Evolutionary conservation across 2,797 vertebrate genomes (phyloP).

Genomic region (Graptemys geographica): DNA sequence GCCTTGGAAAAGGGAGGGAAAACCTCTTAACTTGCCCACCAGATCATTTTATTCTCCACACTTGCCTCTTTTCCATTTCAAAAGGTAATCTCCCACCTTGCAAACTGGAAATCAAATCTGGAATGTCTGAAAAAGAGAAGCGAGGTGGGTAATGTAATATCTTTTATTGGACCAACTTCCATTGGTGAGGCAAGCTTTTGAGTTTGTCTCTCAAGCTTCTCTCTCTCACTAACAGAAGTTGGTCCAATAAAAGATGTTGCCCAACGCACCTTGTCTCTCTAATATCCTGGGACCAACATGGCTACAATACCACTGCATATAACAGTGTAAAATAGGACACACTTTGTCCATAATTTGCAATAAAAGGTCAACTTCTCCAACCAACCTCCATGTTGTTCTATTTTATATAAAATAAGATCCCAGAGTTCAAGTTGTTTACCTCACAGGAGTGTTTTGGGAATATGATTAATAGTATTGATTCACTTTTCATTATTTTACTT

Average conservation of each 20-base stretch:
- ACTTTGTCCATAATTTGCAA: fast-evolving
- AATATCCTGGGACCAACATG: neutral
- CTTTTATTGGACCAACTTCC: neutral
- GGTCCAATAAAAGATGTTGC: neutral
- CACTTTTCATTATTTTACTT: conserved; percentile 57
- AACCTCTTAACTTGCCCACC: neutral
- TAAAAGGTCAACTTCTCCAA: neutral
- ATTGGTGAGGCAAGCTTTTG: neutral
- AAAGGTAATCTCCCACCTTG: neutral
- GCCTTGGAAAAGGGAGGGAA: neutral
- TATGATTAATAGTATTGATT: conserved; percentile 66
- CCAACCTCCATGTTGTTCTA: neutral
- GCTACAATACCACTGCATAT: fast-evolving
- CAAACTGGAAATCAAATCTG: neutral
- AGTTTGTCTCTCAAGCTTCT: neutral
- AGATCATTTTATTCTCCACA: neutral
- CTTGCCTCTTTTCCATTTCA: neutral
- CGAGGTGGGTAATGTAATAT: neutral
- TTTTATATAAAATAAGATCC: conserved; percentile 11
- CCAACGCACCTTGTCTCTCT: neutral
- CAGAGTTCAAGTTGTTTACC: neutral
- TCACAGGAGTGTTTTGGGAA: conserved; percentile 30
- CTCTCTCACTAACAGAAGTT: neutral
- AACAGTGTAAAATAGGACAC: neutral
- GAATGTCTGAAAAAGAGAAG: neutral